Percentiles rank a stretch among this genome's conserved stretches.
phyloP scores from a whole-genome alignment of 1,140 invertebrate species.

The Diuraphis noxia region DNA sequence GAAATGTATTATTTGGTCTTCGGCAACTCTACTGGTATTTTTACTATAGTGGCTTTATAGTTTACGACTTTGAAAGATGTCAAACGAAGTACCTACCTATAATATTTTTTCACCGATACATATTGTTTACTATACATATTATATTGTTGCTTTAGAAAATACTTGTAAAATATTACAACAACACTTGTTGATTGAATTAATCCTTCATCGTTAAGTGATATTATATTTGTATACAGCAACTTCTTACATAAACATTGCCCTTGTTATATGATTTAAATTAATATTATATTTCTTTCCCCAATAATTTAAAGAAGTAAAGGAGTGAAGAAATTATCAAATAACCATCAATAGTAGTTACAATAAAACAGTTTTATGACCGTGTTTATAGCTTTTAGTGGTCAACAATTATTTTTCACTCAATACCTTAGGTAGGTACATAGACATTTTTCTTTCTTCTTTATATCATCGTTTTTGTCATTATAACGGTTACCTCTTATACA shows the following conservation, averaged over 20 bases:
- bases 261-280: neutral
- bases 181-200: neutral
- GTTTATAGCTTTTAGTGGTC: slow-evolving; percentile 8
- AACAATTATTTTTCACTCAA: slow-evolving; percentile 25
- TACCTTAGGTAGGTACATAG: neutral
- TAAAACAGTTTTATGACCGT: slow-evolving; percentile 13
- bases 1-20: slow-evolving; percentile 43
- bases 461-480: slow-evolving; percentile 28
- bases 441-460: slow-evolving; percentile 30
- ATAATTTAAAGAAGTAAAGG: neutral
- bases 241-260: neutral
- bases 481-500: slow-evolving; percentile 31
- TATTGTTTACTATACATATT: neutral
- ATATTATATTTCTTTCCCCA: neutral
- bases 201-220: neutral
- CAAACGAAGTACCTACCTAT: neutral
- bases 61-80: slow-evolving; percentile 34
- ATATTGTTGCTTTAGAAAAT: neutral
- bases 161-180: neutral
- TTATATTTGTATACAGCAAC: neutral
- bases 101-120: neutral
- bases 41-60: slow-evolving; percentile 3
- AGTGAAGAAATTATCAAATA: neutral
- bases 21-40: neutral
- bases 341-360: slow-evolving; percentile 10